A percentile compares a stretch with the other conserved stretches of the same genome.
Conservation (phyloP, 64 coral and sea anemone species). For the Platygyra sinensis region DNA sequence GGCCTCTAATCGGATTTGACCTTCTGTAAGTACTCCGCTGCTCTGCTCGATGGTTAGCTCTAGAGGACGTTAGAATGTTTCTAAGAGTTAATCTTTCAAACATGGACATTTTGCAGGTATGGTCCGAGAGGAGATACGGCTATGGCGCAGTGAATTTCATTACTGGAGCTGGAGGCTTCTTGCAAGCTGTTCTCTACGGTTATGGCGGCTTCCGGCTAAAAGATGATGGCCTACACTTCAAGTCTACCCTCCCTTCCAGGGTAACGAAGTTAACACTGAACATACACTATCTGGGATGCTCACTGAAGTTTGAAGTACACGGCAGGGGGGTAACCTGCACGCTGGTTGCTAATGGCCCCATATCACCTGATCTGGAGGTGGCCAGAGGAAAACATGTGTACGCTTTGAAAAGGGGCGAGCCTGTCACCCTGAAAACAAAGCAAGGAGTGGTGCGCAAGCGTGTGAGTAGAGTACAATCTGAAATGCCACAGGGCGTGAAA, state of each 20-base stretch:
- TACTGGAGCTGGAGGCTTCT: conserved; percentile 85
- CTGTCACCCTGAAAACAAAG: conserved; percentile 40
- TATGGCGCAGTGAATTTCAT: conserved; percentile 84
- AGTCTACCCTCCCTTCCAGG: conserved; percentile 62
- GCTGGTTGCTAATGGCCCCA: conserved; percentile 40
- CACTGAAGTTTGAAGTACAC: conserved; percentile 64
- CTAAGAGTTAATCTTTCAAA: neutral
- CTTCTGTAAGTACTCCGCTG: too few relatives aligned
- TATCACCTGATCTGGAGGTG: conserved; percentile 78
- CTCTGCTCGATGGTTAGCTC: too few relatives aligned
- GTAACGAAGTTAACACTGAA: conserved; percentile 41
- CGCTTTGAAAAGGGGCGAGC: conserved; percentile 40
- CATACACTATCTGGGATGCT: conserved; percentile 75
- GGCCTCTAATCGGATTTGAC: too few relatives aligned
- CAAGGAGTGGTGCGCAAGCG: conserved; percentile 65
- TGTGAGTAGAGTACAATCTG: conserved; percentile 19
- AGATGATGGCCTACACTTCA: conserved; percentile 63
- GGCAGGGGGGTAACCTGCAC: conserved; percentile 49
- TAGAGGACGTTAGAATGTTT: too few relatives aligned
- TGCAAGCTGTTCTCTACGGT: conserved; percentile 82
- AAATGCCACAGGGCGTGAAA: neutral
- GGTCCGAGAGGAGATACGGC: conserved; percentile 70
- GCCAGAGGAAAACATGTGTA: conserved; percentile 6
- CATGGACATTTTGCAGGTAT: conserved; percentile 46
- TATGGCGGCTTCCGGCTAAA: conserved; percentile 84